Evolutionary conservation across 2,888 invertebrate genomes (phyloP).

Genomic region (Lasioglossum calceatum): DNA sequence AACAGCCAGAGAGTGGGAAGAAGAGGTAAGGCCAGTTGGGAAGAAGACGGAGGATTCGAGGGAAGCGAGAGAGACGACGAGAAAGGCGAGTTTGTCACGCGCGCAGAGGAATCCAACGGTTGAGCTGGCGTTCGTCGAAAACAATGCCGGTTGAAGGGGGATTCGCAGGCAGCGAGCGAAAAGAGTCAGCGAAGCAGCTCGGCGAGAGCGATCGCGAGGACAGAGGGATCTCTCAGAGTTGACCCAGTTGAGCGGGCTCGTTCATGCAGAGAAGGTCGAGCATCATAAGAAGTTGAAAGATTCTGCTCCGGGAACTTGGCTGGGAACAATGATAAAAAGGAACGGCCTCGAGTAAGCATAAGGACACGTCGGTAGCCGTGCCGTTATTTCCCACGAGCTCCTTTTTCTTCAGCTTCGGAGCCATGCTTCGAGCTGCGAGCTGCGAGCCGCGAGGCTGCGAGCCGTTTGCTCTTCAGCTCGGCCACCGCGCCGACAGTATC

Average conservation of each 20-base stretch:
- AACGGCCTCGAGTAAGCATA: constrained; percentile 56
- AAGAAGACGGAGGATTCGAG: background rate
- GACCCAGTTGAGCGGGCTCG: constrained; percentile 40
- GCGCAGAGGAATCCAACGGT: background rate
- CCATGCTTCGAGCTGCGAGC: background rate
- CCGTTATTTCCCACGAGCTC: constrained; percentile 62
- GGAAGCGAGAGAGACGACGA: background rate
- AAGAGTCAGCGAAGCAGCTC: background rate
- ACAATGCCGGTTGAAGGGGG: constrained; percentile 13
- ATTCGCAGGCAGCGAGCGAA: constrained; percentile 10
- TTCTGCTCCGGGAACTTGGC: constrained; percentile 46
- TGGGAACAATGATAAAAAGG: constrained; percentile 65
- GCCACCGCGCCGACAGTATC: constrained; percentile 37
- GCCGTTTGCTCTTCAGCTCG: constrained; percentile 24
- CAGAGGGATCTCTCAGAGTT: background rate
- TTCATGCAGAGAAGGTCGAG: constrained; percentile 41
- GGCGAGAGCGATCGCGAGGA: constrained; percentile 13
- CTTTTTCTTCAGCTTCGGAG: constrained; percentile 29
- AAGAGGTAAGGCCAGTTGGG: background rate
- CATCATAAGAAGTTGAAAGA: constrained; percentile 63
- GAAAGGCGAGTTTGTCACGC: background rate
- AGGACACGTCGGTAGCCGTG: constrained; percentile 49
- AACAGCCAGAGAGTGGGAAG: background rate
- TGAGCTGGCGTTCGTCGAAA: background rate
- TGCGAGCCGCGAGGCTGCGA: background rate